phyloP scores from a whole-genome alignment of 2,113 vertebrate genomes.

The Chionis minor region DNA sequence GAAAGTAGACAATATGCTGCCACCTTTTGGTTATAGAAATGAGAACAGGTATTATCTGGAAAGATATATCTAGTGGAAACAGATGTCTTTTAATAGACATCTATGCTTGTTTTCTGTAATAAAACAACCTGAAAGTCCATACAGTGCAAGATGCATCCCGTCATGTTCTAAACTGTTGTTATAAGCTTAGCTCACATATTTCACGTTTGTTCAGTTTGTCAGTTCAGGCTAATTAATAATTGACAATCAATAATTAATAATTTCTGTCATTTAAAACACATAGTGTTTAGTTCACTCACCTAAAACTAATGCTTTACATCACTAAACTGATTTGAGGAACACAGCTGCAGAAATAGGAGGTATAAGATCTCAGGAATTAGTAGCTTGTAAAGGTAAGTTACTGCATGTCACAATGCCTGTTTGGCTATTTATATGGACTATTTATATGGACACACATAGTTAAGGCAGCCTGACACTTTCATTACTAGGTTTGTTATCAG shows the following conservation, averaged over 20 bases:
- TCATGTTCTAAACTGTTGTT: background rate
- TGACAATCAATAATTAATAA: background rate
- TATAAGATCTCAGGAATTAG: background rate
- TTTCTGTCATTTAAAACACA: background rate
- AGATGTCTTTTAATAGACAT: background rate
- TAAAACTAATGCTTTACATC: background rate
- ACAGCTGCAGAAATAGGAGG: background rate
- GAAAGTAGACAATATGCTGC: constrained; percentile 61
- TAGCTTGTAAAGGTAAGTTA: background rate
- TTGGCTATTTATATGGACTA: background rate
- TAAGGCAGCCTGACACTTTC: background rate
- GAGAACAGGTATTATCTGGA: constrained; percentile 7
- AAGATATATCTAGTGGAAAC: background rate
- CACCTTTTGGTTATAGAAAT: constrained; percentile 57
- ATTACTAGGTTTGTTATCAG: background rate
- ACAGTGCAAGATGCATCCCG: background rate
- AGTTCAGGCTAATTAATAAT: background rate
- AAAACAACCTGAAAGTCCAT: background rate
- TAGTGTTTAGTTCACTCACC: background rate
- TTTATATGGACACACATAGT: background rate
- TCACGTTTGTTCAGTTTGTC: background rate
- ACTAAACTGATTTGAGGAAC: background rate
- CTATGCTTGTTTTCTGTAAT: background rate
- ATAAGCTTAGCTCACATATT: background rate
- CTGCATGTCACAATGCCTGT: background rate